Base-by-base conservation (phyloP, 2,888 invertebrate species). In the Ochlodes sylvanus region DNA sequence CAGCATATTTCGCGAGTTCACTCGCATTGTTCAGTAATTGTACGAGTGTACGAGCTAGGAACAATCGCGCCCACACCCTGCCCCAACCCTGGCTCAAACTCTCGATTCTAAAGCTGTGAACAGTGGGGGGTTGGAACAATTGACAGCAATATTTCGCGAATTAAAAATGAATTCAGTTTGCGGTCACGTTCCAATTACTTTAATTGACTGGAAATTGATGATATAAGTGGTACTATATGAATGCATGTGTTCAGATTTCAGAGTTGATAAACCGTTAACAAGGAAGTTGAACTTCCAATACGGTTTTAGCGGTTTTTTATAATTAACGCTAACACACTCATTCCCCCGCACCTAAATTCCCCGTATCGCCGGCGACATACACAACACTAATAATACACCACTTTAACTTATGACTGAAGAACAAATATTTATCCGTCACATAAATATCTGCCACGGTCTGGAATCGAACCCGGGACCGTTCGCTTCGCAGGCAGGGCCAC, bases 1-100 rank as follows among this genome's bases (percentile, higher is more conserved):
- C 65, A 65, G 65, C 65, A 65, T 65, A 65, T 65, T 65, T 58
- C 65, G 50, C 65, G 58, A 50, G 64, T 58, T 65, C 65, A 58
- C 19, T 65, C 52, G 10, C 44, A 17, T 65, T 65, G 65, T 65
- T 14, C 65, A 58, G 38, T 65, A 65, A 65, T 65, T 58, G 65
- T 58, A 58, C 65, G 52, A 50, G 50, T 57, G 50, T 47, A 47
- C 7, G 47, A 50, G 50, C 19, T 12, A 41, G 27, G 41, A 66
- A 66, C 66, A 66, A 66, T 66, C 50, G 66, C 9, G 32, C 44
- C 50, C 19, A 50, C 27, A 34, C 38, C 34, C 42, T 38, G 19
- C 63, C 55, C 58, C 64, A 57, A 50, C 64, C 65, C 50, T 17
- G 19, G 7, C 21, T 9, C 21, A 32, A 15, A 17, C 1, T 2